phyloP scores from a whole-genome alignment of 2,113 vertebrate species.

The Notarius lentiginosus region DNA sequence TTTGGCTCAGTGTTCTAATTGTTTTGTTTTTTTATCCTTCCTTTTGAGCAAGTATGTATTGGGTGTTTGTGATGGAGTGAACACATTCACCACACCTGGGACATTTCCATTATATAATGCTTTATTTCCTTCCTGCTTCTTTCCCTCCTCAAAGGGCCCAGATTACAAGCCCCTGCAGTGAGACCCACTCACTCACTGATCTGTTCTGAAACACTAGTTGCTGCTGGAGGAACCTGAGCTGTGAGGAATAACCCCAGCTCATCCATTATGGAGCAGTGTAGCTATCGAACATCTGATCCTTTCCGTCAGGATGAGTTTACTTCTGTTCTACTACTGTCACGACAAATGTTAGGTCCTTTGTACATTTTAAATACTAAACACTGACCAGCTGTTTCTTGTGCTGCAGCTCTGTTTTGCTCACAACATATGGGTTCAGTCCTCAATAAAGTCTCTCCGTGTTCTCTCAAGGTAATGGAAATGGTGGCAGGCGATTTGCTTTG shows the following conservation, averaged over 20 bases:
- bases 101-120: constrained; percentile 51
- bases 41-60: constrained; percentile 39
- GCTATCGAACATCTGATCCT: constrained; percentile 54
- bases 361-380: constrained; percentile 22
- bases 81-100: constrained; percentile 29
- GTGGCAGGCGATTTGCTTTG: not conserved
- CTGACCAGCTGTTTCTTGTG: not conserved
- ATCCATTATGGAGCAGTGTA: constrained; percentile 71
- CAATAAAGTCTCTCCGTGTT: not conserved
- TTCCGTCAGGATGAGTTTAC: constrained; percentile 44
- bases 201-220: constrained; percentile 46
- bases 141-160: constrained; percentile 49
- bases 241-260: constrained; percentile 43
- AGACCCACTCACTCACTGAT: constrained; percentile 14
- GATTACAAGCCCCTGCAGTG: constrained; percentile 40
- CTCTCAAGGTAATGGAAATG: not conserved
- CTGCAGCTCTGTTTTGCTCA: not conserved
- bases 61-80: not conserved
- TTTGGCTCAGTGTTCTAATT: constrained; percentile 55
- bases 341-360: constrained; percentile 28
- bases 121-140: constrained; percentile 45
- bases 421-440: not conserved
- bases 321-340: constrained; percentile 43
- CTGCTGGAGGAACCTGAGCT: constrained; percentile 57
- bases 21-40: constrained; percentile 40